These are phyloP conservation scores for Macrotrachela quadricornifera DNA, from an alignment of 1,140 invertebrate genomes.

Conservation along the genomic window DNA sequence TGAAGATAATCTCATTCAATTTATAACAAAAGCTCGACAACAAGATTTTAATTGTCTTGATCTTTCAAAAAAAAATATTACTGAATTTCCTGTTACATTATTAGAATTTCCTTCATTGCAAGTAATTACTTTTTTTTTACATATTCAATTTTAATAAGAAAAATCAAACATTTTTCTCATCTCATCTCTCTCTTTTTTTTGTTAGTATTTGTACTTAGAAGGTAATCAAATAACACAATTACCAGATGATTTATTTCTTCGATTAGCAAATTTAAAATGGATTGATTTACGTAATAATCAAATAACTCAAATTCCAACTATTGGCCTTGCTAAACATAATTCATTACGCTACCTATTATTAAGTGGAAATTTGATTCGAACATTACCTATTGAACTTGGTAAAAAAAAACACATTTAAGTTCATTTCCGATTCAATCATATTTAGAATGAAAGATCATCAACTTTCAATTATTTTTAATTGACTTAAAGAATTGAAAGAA, in stretches of 20 bases:
- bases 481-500: no score
- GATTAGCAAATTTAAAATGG: constrained; percentile 24
- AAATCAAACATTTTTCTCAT: not conserved
- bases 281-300: constrained; percentile 24
- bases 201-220: constrained; percentile 26
- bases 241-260: constrained; percentile 25
- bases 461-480: no score
- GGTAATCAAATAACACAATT: constrained; percentile 21
- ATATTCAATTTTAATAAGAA: no score
- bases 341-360: constrained; percentile 21
- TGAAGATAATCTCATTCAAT: not conserved
- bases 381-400: constrained; percentile 25
- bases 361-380: constrained; percentile 20
- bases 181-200: constrained; percentile 8
- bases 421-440: no score
- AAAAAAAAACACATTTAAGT: no score
- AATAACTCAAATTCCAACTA: constrained; percentile 17
- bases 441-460: no score
- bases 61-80: constrained; percentile 16
- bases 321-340: constrained; percentile 18
- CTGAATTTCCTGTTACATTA: constrained; percentile 19
- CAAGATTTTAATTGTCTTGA: constrained; percentile 17
- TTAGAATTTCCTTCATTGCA: constrained; percentile 18
- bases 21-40: constrained; percentile 15
- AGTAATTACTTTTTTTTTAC: no score